Evolutionary conservation across 2,888 invertebrate genomes (phyloP).

Genomic region (Pollenia griseotomentosa): DNA sequence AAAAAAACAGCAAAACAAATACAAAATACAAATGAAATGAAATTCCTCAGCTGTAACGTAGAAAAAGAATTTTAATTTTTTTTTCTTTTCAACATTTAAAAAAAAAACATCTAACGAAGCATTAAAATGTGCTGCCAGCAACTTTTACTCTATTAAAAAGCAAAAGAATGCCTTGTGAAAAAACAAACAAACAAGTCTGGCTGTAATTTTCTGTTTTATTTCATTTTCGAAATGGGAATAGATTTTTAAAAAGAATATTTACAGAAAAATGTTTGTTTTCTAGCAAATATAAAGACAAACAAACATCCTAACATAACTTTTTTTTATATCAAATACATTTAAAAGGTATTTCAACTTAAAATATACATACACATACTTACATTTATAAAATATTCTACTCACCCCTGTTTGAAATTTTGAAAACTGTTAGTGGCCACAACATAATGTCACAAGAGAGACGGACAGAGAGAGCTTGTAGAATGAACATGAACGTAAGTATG

Average conservation of each 20-base stretch:
- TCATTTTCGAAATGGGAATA: conserved; percentile 30
- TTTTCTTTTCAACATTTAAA: conserved; percentile 28
- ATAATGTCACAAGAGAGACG: conserved; percentile 47
- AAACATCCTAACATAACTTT: conserved; percentile 12
- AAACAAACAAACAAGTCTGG: conserved; percentile 51
- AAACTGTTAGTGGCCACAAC: conserved; percentile 39
- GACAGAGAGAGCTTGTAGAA: background rate
- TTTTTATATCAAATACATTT: background rate
- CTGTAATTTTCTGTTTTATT: conserved; percentile 20
- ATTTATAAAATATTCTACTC: conserved; percentile 39
- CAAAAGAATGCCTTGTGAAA: conserved; percentile 56
- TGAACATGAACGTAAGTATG: background rate
- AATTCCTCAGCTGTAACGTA: conserved; percentile 69
- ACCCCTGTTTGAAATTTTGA: conserved; percentile 43
- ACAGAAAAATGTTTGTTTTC: conserved; percentile 4
- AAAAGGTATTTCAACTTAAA: background rate
- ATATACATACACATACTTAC: too few species aligned
- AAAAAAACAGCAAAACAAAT: conserved; percentile 43
- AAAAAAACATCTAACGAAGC: conserved; percentile 68
- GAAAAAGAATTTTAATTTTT: conserved; percentile 62
- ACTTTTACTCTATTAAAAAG: conserved; percentile 66
- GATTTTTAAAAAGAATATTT: conserved; percentile 56
- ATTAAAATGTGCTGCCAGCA: conserved; percentile 68
- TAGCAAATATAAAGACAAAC: background rate
- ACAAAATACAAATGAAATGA: conserved; percentile 64